Base-by-base conservation (phyloP, 64 coral and sea anemone genomes). In the Porites australiensis region DNA sequence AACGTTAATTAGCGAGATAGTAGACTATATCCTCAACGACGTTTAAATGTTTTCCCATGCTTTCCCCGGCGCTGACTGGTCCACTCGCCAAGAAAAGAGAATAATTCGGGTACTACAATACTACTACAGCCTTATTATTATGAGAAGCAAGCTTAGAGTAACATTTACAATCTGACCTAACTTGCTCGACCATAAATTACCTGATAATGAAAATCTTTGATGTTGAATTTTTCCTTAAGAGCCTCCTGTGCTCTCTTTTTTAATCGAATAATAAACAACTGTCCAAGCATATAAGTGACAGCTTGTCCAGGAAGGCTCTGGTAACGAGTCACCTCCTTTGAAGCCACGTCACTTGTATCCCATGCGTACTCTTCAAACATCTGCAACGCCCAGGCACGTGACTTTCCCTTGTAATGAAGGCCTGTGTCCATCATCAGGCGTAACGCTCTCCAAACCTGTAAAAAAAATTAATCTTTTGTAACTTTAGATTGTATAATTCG, bases 401-500 rank as follows among this genome's bases (percentile, higher is more conserved):
- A 53, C 57, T 51, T 67, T 12, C 90, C 90, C 71, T 71, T 86
- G 3, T 14, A 64, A 64, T 92, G 90, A 51, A 92, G 90, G 0
- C 90, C 90, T 65, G 90, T 92, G 62, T 92, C 90, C 83, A 92
- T 92, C 70, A 92, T 86, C 48, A 92, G 61, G 5, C 90, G 79
- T 15, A 92, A 78, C 5, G 90, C 90, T 52, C 70, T 57, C 54
- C 82, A 75, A 13, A 92, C 74, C 90, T 92, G 77, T 13, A n/a
- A 75, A 70, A 6, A 79, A 77, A 23, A 64, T 37, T 37, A 0
- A 37, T 37, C 27, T 37, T 37, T 1, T 37, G 27, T 37, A 37
- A 37, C 27, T 37, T 37, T 37, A 37, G 27, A 37, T 37, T 1
- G 1, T 37, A 37, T 37, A 37, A 0, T 37, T 37, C 27, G 27